Evolutionary conservation across 2,797 vertebrate species (phyloP).

Genomic region (Salarias fasciatus): DNA sequence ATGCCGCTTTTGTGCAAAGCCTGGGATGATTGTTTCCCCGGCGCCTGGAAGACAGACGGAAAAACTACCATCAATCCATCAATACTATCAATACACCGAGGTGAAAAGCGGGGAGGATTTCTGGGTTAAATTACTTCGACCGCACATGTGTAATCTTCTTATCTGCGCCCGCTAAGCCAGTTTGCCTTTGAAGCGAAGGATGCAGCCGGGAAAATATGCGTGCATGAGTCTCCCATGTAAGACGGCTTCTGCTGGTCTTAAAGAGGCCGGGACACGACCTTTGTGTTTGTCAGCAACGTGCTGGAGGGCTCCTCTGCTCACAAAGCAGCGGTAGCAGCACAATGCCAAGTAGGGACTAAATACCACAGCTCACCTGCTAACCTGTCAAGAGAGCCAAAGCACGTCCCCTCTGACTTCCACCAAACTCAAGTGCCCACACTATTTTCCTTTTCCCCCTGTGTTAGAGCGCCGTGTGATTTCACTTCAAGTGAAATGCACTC

Average conservation of each 20-base stretch:
- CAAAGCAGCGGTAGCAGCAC: conserved; percentile 16
- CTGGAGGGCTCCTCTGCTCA: conserved; percentile 5
- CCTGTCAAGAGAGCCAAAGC: conserved; percentile 20
- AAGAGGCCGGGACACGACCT: conserved; percentile 6
- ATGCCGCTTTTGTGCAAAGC: too few species aligned
- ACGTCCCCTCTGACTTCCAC: conserved; percentile 4
- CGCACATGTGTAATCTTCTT: conserved; percentile 25
- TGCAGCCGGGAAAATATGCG: conserved; percentile 1
- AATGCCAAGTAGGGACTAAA: conserved; percentile 22
- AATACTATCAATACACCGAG: not conserved
- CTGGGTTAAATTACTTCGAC: conserved; percentile 13
- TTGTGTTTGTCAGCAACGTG: conserved; percentile 16
- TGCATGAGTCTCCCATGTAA: not conserved
- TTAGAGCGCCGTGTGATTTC: conserved; percentile 17
- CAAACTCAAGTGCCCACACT: conserved; percentile 1
- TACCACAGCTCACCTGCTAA: conserved; percentile 9
- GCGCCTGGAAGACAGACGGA: not conserved
- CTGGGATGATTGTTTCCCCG: not conserved
- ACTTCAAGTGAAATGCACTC: conserved; percentile 9
- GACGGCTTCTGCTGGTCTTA: not conserved
- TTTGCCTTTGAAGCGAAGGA: conserved; percentile 22
- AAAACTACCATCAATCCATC: not conserved
- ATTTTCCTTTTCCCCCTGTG: not conserved
- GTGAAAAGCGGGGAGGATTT: conserved; percentile 2
- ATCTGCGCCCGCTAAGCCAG: conserved; percentile 26